Evolutionary conservation across 2,888 invertebrate genomes (phyloP).

Genomic region (Cecidostiba fungosa): DNA sequence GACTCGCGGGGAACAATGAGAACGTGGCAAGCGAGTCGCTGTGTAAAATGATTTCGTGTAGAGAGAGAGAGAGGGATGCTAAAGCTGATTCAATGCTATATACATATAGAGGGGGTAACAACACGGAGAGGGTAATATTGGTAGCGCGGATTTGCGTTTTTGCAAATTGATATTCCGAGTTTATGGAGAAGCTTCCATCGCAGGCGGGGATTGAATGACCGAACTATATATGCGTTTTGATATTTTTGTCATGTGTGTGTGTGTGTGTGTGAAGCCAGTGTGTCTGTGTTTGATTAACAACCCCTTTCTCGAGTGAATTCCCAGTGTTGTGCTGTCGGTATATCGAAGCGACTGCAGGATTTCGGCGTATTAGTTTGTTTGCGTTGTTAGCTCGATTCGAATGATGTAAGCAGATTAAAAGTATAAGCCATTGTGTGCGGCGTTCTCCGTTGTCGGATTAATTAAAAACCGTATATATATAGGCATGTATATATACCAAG

Average conservation of each 20-base stretch:
- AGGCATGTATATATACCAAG: too few relatives aligned
- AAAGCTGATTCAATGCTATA: not conserved
- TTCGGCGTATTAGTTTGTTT: not conserved
- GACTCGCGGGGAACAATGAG: not conserved
- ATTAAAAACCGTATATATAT: too few relatives aligned
- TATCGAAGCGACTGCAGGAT: not conserved
- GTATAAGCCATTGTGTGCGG: not conserved
- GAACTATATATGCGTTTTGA: not conserved
- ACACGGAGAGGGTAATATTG: not conserved
- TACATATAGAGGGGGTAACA: not conserved
- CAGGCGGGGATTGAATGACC: not conserved
- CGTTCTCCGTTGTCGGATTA: too few relatives aligned
- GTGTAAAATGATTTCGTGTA: constrained; percentile 15
- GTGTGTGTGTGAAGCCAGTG: too few relatives aligned
- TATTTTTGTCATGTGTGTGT: not conserved
- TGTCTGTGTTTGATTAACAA: too few relatives aligned
- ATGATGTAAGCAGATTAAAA: not conserved
- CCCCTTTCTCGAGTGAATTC: not conserved
- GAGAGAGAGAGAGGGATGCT: not conserved
- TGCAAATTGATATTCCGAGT: constrained; percentile 12
- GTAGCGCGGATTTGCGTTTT: not conserved
- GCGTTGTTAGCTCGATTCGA: not conserved
- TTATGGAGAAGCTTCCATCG: not conserved
- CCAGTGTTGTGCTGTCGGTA: not conserved
- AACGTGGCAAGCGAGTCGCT: not conserved